A percentile compares a stretch with the other conserved stretches of the same genome.
These are phyloP conservation scores for Pangasianodon hypophthalmus DNA, from an alignment of 2,113 vertebrate species.

Conservation along the genomic window DNA sequence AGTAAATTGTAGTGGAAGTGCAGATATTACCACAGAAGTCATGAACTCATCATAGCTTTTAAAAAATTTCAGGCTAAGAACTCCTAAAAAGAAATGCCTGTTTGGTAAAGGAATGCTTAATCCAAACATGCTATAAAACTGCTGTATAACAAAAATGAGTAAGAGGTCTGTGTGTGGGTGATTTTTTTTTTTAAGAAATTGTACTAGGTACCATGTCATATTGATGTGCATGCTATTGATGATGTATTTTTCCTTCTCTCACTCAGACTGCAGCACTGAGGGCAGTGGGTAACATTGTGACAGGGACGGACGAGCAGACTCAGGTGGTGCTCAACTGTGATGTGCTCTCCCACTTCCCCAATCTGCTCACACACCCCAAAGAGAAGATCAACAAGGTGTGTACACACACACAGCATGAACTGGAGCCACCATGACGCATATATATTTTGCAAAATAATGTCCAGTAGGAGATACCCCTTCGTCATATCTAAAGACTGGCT, in stretches of 20 bases:
- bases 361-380: conserved; percentile 96
- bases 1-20: not conserved
- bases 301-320: conserved; percentile 97
- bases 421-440: not conserved
- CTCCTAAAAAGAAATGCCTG: not conserved
- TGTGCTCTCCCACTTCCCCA: conserved; percentile 96
- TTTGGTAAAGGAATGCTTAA: not conserved
- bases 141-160: not conserved
- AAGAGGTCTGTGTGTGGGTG: not conserved
- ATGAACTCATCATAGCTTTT: not conserved
- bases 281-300: conserved; percentile 98
- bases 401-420: not conserved
- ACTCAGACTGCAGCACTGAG: conserved; percentile 92
- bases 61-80: not conserved
- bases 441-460: not conserved
- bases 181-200: not conserved
- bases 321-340: conserved; percentile 99
- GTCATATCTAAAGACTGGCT: not conserved
- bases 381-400: conserved; percentile 99
- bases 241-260: not conserved
- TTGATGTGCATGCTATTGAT: not conserved
- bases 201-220: not conserved
- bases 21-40: not conserved
- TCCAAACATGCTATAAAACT: not conserved
- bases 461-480: not conserved